Evolutionary conservation across 2,113 vertebrate genomes (phyloP), one percentile per base, ranked within the genome.

Genomic region (Catagonus wagneri): DNA sequence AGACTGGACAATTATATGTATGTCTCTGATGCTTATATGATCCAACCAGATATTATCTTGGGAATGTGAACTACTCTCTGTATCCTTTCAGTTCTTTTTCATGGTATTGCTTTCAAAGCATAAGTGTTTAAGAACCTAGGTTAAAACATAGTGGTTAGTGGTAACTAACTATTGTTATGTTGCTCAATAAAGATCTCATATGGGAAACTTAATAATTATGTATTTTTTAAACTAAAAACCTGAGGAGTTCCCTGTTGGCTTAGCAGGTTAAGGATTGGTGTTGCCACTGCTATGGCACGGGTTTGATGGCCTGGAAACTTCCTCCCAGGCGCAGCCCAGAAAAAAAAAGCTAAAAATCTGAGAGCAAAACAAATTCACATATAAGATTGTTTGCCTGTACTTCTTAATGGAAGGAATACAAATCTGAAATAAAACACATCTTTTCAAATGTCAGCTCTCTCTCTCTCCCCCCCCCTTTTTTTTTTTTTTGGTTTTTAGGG

Each of bases 81-180:
- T 83, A 68, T 16, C 23, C 3, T 25, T 87, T 83, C 39, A 7
- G 39, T 3, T 63, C 10, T 44, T 36, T n/a, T 56, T 68, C 15
- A 87, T 83, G 39, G 9, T 14, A 39, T 34, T 52, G 12, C 2
- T 96, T 90, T 90, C 85, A 95, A 83, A 86, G 29, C n/a, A 32
- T 66, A 95, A 6, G 8, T 80, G 27, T 36, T 81, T 91, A 76
- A 50, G 78, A 52, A 50, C 1, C 78, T 32, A 83, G 15, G 29
- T 79, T 50, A 86, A 83, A 69, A 60, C 25, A 56, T 4, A 72
- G 7, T 23, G 83, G 3, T 16, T 13, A 78, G 2, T 16, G 2
- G 58, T 78, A 81, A 76, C 16, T 93, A 19, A 39, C 5, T 2
- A 25, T 75, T 68, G 29, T 61, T 89, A 9, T 34, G 0, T n/a